A percentile compares a stretch with the other conserved stretches of the same genome.
Evolutionary conservation across 2,797 vertebrate genomes (phyloP).

Genomic region (Hydrophis major): DNA sequence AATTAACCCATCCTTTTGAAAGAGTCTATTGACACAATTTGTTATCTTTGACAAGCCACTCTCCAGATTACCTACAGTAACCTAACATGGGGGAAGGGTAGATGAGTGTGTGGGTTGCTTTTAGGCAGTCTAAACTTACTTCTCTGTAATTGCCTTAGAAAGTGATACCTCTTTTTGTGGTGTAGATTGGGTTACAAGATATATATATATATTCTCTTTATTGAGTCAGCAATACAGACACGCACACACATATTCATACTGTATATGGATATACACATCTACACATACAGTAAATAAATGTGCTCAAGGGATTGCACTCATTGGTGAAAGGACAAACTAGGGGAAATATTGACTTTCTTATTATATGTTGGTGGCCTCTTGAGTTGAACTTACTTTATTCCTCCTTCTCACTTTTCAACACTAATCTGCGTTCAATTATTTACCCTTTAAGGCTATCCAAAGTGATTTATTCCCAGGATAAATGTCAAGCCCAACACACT

Average conservation of each 20-base stretch:
- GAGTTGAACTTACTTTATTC: conserved; percentile 13
- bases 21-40: conserved; percentile 25
- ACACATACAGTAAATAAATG: conserved; percentile 1
- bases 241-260: not conserved
- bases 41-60: conserved; percentile 44
- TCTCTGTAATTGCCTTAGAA: conserved; percentile 44
- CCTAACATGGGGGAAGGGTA: not conserved
- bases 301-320: conserved; percentile 29
- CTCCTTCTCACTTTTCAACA: conserved; percentile 55
- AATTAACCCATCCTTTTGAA: conserved; percentile 37
- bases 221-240: conserved; percentile 32
- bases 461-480: conserved; percentile 69
- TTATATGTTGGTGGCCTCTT: conserved; percentile 33
- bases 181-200: conserved; percentile 32
- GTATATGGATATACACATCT: not conserved
- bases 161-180: conserved; percentile 25
- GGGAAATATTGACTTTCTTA: conserved; percentile 32
- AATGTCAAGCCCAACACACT: conserved; percentile 62
- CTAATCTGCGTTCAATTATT: conserved; percentile 66
- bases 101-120: conserved; percentile 29
- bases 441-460: conserved; percentile 59
- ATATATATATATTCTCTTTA: conserved; percentile 25
- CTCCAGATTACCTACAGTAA: conserved; percentile 36
- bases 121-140: conserved; percentile 45
- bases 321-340: conserved; percentile 35